phyloP scores from a whole-genome alignment of 2,888 invertebrate species.

The Timema podura region DNA sequence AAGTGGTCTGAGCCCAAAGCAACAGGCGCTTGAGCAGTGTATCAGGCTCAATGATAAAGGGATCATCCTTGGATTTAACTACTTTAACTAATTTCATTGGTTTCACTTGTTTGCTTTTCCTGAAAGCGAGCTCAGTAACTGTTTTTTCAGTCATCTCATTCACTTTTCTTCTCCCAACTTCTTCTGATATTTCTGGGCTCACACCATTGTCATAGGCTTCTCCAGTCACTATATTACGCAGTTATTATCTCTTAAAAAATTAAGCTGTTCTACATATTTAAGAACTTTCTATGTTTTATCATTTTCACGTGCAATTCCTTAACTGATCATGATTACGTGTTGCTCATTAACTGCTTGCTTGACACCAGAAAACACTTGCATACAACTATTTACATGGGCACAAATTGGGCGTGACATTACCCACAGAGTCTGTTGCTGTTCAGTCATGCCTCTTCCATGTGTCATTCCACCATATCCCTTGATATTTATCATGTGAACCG shows the following conservation, averaged over 20 bases:
- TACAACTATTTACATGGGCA: conserved; percentile 12
- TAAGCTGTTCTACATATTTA: background rate
- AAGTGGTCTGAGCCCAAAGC: background rate
- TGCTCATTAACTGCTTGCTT: conserved; percentile 12
- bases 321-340: conserved; percentile 6
- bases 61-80: background rate
- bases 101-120: conserved; percentile 8
- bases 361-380: conserved; percentile 15
- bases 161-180: background rate
- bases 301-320: background rate
- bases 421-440: conserved; percentile 1
- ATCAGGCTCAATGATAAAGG: background rate
- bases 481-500: conserved; percentile 1
- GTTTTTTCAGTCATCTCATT: background rate
- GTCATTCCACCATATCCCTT: conserved; percentile 13
- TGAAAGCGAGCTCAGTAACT: conserved; percentile 4
- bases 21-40: background rate
- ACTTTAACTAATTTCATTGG: too few species aligned
- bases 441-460: conserved; percentile 14
- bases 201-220: background rate
- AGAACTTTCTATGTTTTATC: background rate
- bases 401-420: conserved; percentile 13
- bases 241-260: background rate
- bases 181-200: background rate
- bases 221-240: background rate